Evolutionary conservation across 1,140 invertebrate species (phyloP).

Genomic region (Xylocopa sonorina): DNA sequence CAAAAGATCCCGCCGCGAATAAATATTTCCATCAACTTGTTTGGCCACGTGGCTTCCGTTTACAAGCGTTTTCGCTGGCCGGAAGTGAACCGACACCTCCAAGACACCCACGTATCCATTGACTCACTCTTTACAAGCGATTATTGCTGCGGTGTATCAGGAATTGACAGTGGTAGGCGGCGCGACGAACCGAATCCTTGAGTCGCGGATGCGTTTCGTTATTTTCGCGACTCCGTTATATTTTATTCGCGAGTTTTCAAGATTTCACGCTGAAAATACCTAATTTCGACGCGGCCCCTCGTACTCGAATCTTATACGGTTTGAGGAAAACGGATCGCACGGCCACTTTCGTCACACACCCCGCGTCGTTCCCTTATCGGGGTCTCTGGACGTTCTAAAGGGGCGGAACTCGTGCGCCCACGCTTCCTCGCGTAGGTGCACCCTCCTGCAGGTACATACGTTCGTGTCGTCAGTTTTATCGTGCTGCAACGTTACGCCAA

Average conservation of each 20-base stretch:
- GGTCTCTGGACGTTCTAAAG: slow-evolving; percentile 5
- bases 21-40: slow-evolving; percentile 25
- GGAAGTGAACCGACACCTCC: slow-evolving; percentile 42
- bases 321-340: neutral
- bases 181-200: too few species aligned
- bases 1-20: neutral
- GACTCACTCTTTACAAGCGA: neutral
- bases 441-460: slow-evolving; percentile 46
- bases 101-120: slow-evolving; percentile 44
- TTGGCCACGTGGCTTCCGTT: slow-evolving; percentile 34
- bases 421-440: slow-evolving; percentile 48
- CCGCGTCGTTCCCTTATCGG: slow-evolving; percentile 30
- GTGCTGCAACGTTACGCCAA: slow-evolving; percentile 23
- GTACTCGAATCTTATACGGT: neutral
- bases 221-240: slow-evolving; percentile 28
- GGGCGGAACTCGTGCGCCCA: slow-evolving; percentile 55
- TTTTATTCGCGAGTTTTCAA: neutral
- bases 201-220: slow-evolving; percentile 32
- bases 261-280: neutral
- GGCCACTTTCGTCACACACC: slow-evolving; percentile 15
- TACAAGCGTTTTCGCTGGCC: slow-evolving; percentile 15
- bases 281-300: neutral
- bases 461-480: slow-evolving; percentile 37
- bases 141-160: slow-evolving; percentile 1
- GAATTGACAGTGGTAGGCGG: slow-evolving; percentile 31